Percentiles rank a stretch among this genome's conserved stretches.
These are phyloP conservation scores for human DNA, from an alignment of 2,113 vertebrate species.

Conservation along the genomic window DNA sequence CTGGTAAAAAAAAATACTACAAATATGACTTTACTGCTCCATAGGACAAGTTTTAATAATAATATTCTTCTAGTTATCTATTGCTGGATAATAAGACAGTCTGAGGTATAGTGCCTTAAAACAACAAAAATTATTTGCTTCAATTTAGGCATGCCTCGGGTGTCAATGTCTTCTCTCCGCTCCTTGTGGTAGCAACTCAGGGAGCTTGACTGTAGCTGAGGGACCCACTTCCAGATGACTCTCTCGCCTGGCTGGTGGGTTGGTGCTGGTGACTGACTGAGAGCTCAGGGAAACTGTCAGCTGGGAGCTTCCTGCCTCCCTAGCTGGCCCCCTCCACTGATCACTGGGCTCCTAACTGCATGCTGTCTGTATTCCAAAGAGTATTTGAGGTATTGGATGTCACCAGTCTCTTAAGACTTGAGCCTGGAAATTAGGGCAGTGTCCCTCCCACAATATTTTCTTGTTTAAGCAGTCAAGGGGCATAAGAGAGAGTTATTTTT, in stretches of 20 bases:
- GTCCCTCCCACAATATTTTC: not conserved
- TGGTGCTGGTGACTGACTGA: not conserved
- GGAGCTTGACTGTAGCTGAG: not conserved
- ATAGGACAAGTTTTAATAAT: not conserved
- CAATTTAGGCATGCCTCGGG: not conserved
- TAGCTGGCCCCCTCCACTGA: rapidly evolving
- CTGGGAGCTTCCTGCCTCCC: no score
- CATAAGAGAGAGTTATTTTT: not conserved
- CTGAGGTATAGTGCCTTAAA: not conserved
- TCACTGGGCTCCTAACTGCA: not conserved
- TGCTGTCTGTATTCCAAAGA: not conserved
- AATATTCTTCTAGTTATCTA: not conserved
- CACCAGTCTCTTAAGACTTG: not conserved
- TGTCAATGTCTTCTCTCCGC: not conserved
- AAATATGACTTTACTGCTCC: not conserved
- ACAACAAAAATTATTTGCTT: not conserved
- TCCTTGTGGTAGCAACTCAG: not conserved
- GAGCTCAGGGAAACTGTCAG: no score
- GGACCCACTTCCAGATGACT: not conserved
- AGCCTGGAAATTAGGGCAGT: not conserved
- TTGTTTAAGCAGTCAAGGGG: not conserved
- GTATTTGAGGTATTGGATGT: not conserved
- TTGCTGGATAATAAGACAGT: not conserved
- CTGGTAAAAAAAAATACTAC: not conserved
- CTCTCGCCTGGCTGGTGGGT: not conserved